Base-by-base conservation (phyloP, 2,888 invertebrate genomes). In the Mactromeris polynyma region DNA sequence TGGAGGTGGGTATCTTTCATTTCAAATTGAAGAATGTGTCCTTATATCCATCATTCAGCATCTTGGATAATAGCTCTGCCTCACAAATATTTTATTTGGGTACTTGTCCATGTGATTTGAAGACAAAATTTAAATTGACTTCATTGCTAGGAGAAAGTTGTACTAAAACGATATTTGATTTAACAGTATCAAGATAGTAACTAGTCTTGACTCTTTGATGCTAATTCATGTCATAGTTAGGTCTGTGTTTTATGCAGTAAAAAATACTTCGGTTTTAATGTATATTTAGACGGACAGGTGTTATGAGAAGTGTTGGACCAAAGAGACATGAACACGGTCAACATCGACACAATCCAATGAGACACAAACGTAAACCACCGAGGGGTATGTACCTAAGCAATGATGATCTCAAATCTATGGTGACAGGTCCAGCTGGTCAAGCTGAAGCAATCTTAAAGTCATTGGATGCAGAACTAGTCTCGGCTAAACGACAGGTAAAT, bases 361-460 rank as follows among this genome's bases (percentile, higher is more conserved):
- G 95, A 92, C 95, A 96, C 92, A 96, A 97, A 96, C 98, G 99
- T 96, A 98, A 98, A 97, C 98, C 99, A 95, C 99, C 99, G 91
- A 98, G 98, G 96, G 99, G 99, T 97, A 99, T 99, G 98, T 98
- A 98, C 97, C 98, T 99, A 97, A 99, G 99, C 97, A 98, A 99
- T 97, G 99, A 99, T 97, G 99, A 99, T 97, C 98, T 99, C 97
- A 98, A 98, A 94, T 98, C 98, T 95, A 98, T 99, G 97, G 99
- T 99, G 91, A 98, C 98, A 93, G 98, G 98, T 95, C 98, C 98
- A 89, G 97, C 96, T 94, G 97, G 97, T 96, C 98, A 98, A 97
- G 98, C 98, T 95, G 98, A 98, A 95, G 98, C 98, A 96, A 98
- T 99, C 97, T 98, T 99, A 96, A 98, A 98, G 97, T 98, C 98